These are phyloP conservation scores for Saturnia pavonia DNA, from an alignment of 2,888 invertebrate species.

Conservation along the genomic window DNA sequence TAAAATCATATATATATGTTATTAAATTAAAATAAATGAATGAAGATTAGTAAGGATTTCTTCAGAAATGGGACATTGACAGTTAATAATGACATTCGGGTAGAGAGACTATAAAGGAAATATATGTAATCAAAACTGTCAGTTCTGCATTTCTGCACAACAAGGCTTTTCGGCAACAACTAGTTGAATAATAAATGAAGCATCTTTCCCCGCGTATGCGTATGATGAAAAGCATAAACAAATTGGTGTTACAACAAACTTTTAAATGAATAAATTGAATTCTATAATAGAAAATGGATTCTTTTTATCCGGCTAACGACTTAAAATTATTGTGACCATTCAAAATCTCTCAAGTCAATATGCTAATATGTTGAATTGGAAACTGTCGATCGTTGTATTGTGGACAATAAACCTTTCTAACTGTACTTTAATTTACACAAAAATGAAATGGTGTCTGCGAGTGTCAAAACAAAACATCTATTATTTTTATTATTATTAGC, in stretches of 20 bases:
- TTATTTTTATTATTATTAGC: no score
- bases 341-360: slow-evolving; percentile 31
- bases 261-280: not conserved
- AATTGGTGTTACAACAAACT: not conserved
- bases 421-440: slow-evolving; percentile 46
- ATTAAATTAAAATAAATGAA: not conserved
- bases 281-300: slow-evolving; percentile 6
- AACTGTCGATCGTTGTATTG: slow-evolving; percentile 34
- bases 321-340: slow-evolving; percentile 27
- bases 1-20: no score
- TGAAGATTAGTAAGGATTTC: not conserved
- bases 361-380: slow-evolving; percentile 48
- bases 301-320: slow-evolving; percentile 17
- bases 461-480: not conserved
- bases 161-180: not conserved
- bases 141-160: not conserved
- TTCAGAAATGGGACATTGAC: not conserved
- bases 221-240: not conserved
- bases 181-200: not conserved
- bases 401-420: slow-evolving; percentile 49
- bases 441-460: slow-evolving; percentile 22
- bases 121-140: not conserved
- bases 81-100: not conserved
- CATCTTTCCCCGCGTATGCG: not conserved
- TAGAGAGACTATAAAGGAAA: not conserved